Conservation (phyloP, 2,113 vertebrate species). For the Neomonachus schauinslandi region DNA sequence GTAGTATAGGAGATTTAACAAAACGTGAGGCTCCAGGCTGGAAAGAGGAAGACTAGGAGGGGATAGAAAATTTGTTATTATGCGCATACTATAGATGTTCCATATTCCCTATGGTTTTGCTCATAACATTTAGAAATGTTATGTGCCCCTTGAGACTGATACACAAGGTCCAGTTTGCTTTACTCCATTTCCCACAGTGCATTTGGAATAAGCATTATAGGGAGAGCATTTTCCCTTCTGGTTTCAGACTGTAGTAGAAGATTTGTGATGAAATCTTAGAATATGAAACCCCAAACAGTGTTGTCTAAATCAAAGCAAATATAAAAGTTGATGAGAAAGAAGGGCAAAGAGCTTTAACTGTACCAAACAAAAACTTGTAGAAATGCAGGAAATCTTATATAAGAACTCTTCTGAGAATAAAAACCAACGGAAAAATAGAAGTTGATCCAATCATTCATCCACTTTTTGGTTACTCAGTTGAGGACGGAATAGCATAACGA, state of each 20-base stretch:
- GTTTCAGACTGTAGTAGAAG: neutral
- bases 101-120: neutral
- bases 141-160: neutral
- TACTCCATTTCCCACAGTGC: neutral
- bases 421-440: neutral
- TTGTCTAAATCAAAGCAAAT: constrained; percentile 11
- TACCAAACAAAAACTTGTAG: constrained; percentile 18
- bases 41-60: neutral
- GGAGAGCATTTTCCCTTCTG: neutral
- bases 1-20: neutral
- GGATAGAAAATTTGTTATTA: neutral
- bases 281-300: neutral
- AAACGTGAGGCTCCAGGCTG: neutral
- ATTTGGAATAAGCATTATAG: neutral
- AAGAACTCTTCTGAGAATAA: constrained; percentile 26
- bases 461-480: neutral
- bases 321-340: neutral
- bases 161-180: neutral
- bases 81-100: neutral
- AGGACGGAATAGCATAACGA: neutral
- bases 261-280: neutral
- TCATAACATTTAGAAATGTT: constrained; percentile 8
- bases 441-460: neutral
- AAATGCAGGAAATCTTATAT: neutral
- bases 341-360: neutral